A percentile compares a stretch with the other conserved stretches of the same genome.
Conservation (phyloP, 2,888 invertebrate species). For the Yponomeuta sedellus region DNA sequence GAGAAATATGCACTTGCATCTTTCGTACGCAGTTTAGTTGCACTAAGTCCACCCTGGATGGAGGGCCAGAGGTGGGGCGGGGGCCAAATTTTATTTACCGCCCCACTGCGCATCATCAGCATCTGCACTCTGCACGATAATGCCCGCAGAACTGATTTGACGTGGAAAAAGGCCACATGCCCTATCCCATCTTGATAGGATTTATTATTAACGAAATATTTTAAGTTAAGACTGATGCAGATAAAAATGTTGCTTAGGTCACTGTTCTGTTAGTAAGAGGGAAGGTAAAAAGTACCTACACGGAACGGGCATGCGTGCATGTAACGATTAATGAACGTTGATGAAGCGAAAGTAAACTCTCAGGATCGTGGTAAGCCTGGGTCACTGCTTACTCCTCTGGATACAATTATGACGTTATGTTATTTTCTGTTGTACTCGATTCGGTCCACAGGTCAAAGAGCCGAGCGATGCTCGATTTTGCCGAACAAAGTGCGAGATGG, state of each 20-base stretch:
- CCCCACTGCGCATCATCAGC: conserved; percentile 7
- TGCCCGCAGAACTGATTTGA: neutral
- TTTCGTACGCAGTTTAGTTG: conserved; percentile 1
- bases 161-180: neutral
- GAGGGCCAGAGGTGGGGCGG: neutral
- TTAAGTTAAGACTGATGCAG: neutral
- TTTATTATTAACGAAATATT: neutral
- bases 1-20: neutral
- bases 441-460: neutral
- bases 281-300: no score
- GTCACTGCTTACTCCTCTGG: no score
- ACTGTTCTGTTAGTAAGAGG: no score
- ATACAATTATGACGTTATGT: no score
- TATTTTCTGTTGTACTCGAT: no score
- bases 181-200: neutral
- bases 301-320: no score
- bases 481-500: neutral
- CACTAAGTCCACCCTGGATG: conserved; percentile 5
- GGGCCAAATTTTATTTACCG: conserved; percentile 10
- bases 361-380: no score
- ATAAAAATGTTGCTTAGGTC: neutral
- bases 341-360: no score
- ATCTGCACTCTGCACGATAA: conserved; percentile 8
- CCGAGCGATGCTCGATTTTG: neutral
- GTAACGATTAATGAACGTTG: no score